phyloP scores from a whole-genome alignment of 2,888 invertebrate species.

The Epinotia brunnichana region DNA sequence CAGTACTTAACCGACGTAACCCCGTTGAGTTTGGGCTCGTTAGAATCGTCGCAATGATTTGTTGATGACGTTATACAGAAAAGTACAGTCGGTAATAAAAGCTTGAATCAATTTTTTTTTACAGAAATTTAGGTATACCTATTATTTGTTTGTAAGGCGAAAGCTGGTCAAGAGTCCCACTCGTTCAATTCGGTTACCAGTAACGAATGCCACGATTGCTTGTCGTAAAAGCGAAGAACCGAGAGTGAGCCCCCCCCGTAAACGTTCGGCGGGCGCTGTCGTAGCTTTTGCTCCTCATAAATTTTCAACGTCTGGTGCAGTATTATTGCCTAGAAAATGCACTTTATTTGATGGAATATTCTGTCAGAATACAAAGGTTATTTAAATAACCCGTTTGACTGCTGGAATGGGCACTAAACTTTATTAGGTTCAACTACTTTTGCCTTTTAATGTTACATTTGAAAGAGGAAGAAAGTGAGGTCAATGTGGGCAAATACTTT shows the following conservation, averaged over 20 bases:
- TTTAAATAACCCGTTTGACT: neutral
- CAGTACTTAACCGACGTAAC: no score
- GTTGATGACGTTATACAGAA: no score
- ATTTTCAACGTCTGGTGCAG: constrained; percentile 21
- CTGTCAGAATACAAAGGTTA: neutral
- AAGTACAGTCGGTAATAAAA: no score
- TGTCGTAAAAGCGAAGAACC: neutral
- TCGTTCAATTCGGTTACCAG: neutral
- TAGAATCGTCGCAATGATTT: no score
- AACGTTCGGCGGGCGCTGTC: neutral
- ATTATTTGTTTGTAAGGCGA: no score
- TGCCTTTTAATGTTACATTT: no score
- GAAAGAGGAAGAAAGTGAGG: no score
- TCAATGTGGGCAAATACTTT: no score
- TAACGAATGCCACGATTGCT: constrained; percentile 6
- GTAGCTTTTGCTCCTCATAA: constrained; percentile 13
- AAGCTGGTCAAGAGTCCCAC: constrained; percentile 1
- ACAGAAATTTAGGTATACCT: no score
- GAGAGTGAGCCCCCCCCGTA: neutral
- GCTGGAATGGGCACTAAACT: neutral
- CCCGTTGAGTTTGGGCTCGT: no score
- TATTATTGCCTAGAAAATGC: constrained; percentile 20
- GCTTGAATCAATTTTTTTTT: no score
- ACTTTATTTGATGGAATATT: constrained; percentile 24
- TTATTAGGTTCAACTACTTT: no score